These are phyloP conservation scores for Mya arenaria DNA, from an alignment of 1,140 invertebrate genomes.

Conservation along the genomic window DNA sequence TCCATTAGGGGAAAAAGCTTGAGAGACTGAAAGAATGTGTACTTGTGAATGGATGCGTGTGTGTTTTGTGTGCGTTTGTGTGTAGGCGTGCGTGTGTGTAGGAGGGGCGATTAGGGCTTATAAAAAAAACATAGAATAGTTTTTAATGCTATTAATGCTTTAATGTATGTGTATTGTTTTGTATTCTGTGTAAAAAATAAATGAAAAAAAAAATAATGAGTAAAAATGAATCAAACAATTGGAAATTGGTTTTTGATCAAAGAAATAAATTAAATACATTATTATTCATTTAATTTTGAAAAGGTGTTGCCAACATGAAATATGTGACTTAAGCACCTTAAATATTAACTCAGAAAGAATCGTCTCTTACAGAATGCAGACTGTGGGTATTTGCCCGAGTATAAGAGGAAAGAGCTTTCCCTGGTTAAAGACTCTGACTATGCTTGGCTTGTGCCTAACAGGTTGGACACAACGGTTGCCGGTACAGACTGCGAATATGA, in stretches of 20 bases:
- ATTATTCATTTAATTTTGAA: background rate
- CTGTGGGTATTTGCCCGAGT: constrained; percentile 73
- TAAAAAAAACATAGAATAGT: no score
- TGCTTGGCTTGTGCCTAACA: constrained; percentile 76
- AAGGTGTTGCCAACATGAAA: background rate
- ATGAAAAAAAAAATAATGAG: background rate
- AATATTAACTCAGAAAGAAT: background rate
- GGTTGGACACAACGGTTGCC: constrained; percentile 75
- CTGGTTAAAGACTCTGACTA: constrained; percentile 68
- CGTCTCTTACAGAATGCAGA: constrained; percentile 71
- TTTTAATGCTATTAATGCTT: no score
- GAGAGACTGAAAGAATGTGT: no score
- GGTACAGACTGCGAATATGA: constrained; percentile 79
- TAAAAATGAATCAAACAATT: background rate
- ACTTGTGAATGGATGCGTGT: no score
- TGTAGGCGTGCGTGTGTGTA: no score
- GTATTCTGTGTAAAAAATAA: no score
- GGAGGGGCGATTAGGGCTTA: no score
- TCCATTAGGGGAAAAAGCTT: no score
- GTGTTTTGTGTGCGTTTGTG: no score
- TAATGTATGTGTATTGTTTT: no score
- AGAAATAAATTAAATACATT: background rate
- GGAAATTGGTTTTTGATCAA: background rate
- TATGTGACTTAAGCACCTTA: background rate
- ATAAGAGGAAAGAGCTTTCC: constrained; percentile 66